Percentiles rank a stretch among this genome's conserved stretches.
These are phyloP conservation scores for Rhopalosiphum padi DNA, from an alignment of 1,140 invertebrate genomes.

Conservation along the genomic window DNA sequence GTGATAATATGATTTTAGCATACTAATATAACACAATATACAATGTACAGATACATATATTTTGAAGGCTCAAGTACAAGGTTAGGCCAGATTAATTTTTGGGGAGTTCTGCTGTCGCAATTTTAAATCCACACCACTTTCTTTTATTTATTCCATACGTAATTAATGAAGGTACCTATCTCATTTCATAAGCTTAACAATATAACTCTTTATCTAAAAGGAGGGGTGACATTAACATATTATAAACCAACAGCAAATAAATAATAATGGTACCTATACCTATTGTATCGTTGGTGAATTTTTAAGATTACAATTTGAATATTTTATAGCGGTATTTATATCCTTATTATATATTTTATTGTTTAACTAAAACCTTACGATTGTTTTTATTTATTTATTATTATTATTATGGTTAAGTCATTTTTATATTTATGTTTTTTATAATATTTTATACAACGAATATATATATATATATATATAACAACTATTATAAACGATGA, in stretches of 20 bases:
- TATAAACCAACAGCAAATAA: not conserved
- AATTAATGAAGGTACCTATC: not conserved
- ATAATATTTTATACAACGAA: too few relatives aligned
- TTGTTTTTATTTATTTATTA: not conserved
- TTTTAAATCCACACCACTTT: not conserved
- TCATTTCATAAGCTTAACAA: not conserved
- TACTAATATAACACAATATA: not conserved
- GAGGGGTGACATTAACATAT: not conserved
- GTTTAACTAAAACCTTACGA: constrained; percentile 10
- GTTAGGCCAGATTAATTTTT: not conserved
- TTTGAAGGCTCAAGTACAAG: constrained; percentile 35
- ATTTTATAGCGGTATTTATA: not conserved
- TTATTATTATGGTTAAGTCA: not conserved
- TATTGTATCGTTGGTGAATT: not conserved
- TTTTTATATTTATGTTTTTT: not conserved
- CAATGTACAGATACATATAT: not conserved
- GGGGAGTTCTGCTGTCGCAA: constrained; percentile 4
- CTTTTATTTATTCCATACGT: not conserved
- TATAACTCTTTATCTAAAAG: not conserved
- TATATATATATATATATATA: too few relatives aligned
- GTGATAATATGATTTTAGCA: constrained; percentile 28
- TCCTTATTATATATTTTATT: not conserved
- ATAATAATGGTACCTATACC: not conserved
- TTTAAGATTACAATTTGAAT: not conserved
- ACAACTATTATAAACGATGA: not conserved